Evolutionary conservation across 2,888 invertebrate genomes (phyloP).

Genomic region (Mechanitis mazaeus): DNA sequence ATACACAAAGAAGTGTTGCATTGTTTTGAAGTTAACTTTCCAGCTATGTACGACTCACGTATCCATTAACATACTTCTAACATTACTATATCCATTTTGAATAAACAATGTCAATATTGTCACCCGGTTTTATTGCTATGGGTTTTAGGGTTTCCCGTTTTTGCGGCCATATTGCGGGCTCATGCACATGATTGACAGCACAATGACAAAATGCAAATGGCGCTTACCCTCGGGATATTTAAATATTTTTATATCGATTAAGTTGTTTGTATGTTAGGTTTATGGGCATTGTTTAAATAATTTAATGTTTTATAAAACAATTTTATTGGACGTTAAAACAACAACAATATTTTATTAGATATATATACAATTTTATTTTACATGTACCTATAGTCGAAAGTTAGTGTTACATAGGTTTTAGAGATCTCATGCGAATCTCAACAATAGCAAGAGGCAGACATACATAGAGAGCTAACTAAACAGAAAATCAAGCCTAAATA

Average conservation of each 20-base stretch:
- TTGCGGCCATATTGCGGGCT: constrained; percentile 43
- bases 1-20: neutral
- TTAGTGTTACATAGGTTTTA: neutral
- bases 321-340: too few species aligned
- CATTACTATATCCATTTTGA: constrained; percentile 28
- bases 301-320: neutral
- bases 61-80: constrained; percentile 21
- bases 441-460: neutral
- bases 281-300: neutral
- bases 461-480: neutral
- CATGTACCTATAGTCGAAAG: too few species aligned
- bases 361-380: too few species aligned
- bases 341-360: too few species aligned
- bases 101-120: constrained; percentile 32
- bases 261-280: neutral
- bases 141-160: constrained; percentile 45
- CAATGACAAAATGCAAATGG: constrained; percentile 62
- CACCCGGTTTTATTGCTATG: constrained; percentile 32
- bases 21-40: neutral
- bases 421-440: neutral
- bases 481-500: neutral
- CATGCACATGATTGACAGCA: constrained; percentile 63
- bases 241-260: constrained; percentile 6
- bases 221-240: neutral
- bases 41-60: constrained; percentile 14